phyloP scores from a whole-genome alignment of 1,140 invertebrate genomes.

The Brachionus sp. region DNA sequence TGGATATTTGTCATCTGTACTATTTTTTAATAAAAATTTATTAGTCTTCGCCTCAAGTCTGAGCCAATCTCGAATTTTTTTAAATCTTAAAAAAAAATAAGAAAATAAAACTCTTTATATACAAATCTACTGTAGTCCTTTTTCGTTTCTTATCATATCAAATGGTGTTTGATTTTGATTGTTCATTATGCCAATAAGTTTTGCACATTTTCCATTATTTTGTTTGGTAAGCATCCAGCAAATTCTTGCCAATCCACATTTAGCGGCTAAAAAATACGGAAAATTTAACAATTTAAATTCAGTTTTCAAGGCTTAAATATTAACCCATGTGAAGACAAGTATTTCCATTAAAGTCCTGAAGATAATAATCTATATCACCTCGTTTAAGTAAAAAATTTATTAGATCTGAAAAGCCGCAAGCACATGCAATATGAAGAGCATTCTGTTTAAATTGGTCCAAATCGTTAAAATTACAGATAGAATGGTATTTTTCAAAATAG shows the following conservation, averaged over 20 bases:
- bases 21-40: background rate
- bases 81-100: constrained; percentile 8
- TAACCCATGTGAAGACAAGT: constrained; percentile 39
- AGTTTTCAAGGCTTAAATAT: background rate
- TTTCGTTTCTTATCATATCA: constrained; percentile 30
- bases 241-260: constrained; percentile 18
- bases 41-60: constrained; percentile 14
- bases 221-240: constrained; percentile 21
- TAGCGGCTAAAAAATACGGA: background rate
- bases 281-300: background rate
- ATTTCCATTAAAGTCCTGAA: constrained; percentile 31
- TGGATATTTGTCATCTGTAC: background rate
- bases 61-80: constrained; percentile 36
- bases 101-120: background rate
- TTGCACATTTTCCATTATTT: background rate
- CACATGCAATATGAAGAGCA: constrained; percentile 42
- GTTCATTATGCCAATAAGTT: background rate
- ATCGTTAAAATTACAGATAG: constrained; percentile 28
- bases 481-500: constrained; percentile 41
- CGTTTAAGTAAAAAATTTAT: constrained; percentile 14
- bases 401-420: constrained; percentile 12
- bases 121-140: constrained; percentile 10
- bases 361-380: background rate
- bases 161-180: constrained; percentile 39
- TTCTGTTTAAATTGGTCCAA: constrained; percentile 33